Evolutionary conservation across 2,797 vertebrate species (phyloP).

Genomic region (Muscicapa striata): DNA sequence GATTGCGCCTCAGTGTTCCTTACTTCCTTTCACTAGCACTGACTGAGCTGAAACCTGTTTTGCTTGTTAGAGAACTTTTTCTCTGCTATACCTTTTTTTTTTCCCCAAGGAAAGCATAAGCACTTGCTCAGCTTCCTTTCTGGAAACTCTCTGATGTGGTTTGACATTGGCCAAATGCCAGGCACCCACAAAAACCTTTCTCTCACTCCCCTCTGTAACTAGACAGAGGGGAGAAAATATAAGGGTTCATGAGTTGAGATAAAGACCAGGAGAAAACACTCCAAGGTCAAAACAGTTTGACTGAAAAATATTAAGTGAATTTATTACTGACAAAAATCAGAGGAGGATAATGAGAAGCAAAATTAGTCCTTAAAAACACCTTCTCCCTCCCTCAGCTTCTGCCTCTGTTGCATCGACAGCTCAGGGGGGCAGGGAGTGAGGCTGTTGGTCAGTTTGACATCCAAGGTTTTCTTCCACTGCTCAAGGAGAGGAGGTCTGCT

Average conservation of each 20-base stretch:
- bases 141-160: not conserved
- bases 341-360: not conserved
- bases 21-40: not conserved
- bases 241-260: not conserved
- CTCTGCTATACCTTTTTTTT: not conserved
- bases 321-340: not conserved
- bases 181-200: not conserved
- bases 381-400: not conserved
- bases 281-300: not conserved
- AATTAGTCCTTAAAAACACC: not conserved
- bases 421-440: not conserved
- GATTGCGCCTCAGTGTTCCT: not conserved
- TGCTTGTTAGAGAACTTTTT: not conserved
- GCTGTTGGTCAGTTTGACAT: not conserved
- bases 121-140: not conserved
- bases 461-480: not conserved
- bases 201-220: not conserved
- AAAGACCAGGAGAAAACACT: not conserved
- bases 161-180: not conserved
- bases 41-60: not conserved
- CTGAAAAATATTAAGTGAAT: not conserved
- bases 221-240: not conserved
- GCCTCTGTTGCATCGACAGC: rapidly evolving
- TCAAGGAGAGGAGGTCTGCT: not conserved
- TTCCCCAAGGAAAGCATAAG: not conserved